phyloP scores from a whole-genome alignment of 2,113 vertebrate genomes.

The Galbula dea region DNA sequence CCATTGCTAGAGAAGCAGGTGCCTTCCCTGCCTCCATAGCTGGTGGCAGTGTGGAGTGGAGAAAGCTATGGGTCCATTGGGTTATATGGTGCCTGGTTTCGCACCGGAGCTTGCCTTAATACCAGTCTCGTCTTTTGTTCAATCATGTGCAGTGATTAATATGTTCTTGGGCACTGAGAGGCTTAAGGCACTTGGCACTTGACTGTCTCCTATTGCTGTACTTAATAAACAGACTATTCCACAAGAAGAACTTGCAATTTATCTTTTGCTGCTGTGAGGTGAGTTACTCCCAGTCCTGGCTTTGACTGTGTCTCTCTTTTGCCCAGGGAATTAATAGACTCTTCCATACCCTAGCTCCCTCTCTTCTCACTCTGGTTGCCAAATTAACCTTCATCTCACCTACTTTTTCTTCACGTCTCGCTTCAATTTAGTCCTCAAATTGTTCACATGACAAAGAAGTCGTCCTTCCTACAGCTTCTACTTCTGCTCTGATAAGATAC shows the following conservation, averaged over 20 bases:
- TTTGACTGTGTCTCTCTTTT: background rate
- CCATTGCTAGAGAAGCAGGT: background rate
- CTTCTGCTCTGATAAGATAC: slow-evolving; percentile 32
- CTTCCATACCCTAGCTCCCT: background rate
- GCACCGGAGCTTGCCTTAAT: background rate
- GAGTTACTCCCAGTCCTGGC: background rate
- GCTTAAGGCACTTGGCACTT: slow-evolving; percentile 18
- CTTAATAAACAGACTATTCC: slow-evolving; percentile 50
- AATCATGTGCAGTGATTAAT: slow-evolving; percentile 1
- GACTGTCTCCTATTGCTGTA: slow-evolving; percentile 11
- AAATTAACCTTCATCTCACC: slow-evolving; percentile 53
- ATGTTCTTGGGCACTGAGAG: background rate
- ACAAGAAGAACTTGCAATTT: slow-evolving; percentile 17
- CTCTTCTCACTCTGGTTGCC: background rate
- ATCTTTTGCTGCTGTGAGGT: background rate
- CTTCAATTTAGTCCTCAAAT: slow-evolving; percentile 50
- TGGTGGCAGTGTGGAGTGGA: background rate
- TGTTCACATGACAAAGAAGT: slow-evolving; percentile 34
- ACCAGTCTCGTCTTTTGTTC: background rate
- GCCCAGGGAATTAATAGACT: slow-evolving; percentile 51
- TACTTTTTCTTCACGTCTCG: slow-evolving; percentile 28
- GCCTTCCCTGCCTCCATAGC: background rate
- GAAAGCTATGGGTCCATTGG: background rate
- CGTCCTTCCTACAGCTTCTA: background rate
- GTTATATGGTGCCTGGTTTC: background rate